Evolutionary conservation across 2,797 vertebrate genomes (phyloP).

Genomic region (Triplophysa yarkandensis): DNA sequence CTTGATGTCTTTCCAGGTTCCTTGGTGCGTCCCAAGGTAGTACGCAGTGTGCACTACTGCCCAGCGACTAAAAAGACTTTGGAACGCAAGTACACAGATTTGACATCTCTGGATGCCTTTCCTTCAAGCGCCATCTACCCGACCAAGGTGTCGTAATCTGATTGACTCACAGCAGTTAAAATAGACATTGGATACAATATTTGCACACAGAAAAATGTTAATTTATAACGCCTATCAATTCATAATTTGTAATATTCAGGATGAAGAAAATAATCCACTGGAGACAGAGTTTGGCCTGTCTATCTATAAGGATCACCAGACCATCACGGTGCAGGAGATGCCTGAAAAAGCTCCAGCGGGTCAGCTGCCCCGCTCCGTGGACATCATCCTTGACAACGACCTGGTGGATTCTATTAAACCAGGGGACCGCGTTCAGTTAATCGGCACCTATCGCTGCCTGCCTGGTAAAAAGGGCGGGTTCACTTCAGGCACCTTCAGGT

Average conservation of each 20-base stretch:
- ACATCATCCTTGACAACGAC: conserved; percentile 93
- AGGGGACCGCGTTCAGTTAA: conserved; percentile 89
- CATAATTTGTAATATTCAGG: too few species aligned
- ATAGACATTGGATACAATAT: not conserved
- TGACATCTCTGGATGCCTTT: conserved; percentile 93
- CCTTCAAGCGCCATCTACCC: conserved; percentile 91
- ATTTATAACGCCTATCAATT: too few species aligned
- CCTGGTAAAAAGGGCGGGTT: conserved; percentile 94
- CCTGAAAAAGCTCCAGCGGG: conserved; percentile 96
- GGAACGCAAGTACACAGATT: conserved; percentile 92
- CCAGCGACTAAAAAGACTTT: conserved; percentile 95
- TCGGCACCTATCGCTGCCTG: conserved; percentile 94
- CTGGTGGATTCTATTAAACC: conserved; percentile 92
- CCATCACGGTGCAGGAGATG: conserved; percentile 98
- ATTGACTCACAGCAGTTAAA: not conserved
- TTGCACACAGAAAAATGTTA: too few species aligned
- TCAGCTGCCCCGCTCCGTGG: conserved; percentile 94
- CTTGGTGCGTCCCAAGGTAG: conserved; percentile 92
- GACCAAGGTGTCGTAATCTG: conserved; percentile 83
- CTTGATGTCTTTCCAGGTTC: conserved; percentile 78
- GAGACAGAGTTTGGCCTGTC: conserved; percentile 96
- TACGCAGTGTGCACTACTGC: conserved; percentile 97
- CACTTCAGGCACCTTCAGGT: conserved; percentile 96
- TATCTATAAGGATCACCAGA: conserved; percentile 95
- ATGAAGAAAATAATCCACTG: conserved; percentile 96